phyloP scores from a whole-genome alignment of 2,888 invertebrate species.

The Epicampocera succincta region DNA sequence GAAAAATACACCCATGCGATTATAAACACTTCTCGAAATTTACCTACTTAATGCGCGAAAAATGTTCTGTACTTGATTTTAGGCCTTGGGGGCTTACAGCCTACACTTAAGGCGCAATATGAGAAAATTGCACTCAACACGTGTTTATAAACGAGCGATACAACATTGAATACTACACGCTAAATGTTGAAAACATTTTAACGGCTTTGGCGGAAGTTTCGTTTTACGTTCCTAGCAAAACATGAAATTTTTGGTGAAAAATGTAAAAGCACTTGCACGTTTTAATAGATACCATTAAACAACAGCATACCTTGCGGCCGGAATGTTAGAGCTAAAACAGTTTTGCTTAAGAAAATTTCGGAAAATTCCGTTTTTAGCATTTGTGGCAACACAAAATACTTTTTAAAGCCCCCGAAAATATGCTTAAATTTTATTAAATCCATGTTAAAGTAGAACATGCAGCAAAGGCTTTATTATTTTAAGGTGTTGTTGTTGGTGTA shows the following conservation, averaged over 20 bases:
- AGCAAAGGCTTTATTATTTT: neutral
- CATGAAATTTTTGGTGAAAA: neutral
- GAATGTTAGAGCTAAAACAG: constrained; percentile 53
- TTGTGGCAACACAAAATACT: constrained; percentile 1
- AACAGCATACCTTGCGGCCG: constrained; percentile 62
- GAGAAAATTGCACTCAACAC: constrained; percentile 49
- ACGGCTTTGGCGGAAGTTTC: constrained; percentile 33
- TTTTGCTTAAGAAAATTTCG: constrained; percentile 46
- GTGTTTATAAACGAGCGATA: constrained; percentile 16
- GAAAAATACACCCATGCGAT: neutral
- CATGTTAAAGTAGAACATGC: neutral
- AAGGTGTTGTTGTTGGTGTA: constrained; percentile 38
- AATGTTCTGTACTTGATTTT: constrained; percentile 9
- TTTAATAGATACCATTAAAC: constrained; percentile 56
- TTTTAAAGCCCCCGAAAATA: constrained; percentile 28
- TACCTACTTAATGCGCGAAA: constrained; percentile 1
- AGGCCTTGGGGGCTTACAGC: constrained; percentile 10
- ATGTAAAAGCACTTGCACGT: constrained; percentile 17
- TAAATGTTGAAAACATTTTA: constrained; percentile 31
- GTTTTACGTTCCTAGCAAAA: constrained; percentile 2
- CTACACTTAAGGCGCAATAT: neutral
- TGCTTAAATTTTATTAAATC: constrained; percentile 54
- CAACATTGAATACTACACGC: constrained; percentile 35
- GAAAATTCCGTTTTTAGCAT: constrained; percentile 13
- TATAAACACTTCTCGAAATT: neutral